A percentile compares a stretch with the other conserved stretches of the same genome.
phyloP scores from a whole-genome alignment of 2,888 invertebrate species.

The Noctua janthe region DNA sequence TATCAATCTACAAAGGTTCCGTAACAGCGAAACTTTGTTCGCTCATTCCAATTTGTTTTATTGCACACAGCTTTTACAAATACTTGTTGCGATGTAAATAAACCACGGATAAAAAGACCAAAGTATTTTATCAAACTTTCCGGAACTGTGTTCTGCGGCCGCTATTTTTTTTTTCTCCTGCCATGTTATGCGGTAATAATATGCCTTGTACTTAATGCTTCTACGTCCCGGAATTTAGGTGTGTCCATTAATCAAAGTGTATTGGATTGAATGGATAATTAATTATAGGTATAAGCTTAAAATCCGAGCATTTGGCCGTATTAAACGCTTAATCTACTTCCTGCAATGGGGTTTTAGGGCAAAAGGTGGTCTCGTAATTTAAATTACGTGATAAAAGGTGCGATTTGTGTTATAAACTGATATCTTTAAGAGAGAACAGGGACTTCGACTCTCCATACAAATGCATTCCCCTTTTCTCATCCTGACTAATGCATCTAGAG shows the following conservation, averaged over 20 bases:
- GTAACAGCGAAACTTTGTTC: slow-evolving; percentile 49
- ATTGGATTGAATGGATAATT: slow-evolving; percentile 58
- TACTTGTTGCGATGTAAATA: slow-evolving; percentile 47
- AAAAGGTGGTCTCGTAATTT: slow-evolving; percentile 33
- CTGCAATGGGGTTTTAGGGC: slow-evolving; percentile 46
- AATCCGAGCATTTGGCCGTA: slow-evolving; percentile 31
- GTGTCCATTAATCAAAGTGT: slow-evolving; percentile 64
- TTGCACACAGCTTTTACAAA: slow-evolving; percentile 51
- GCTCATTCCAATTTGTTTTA: slow-evolving; percentile 54
- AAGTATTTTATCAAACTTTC: slow-evolving; percentile 33
- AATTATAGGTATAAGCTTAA: slow-evolving; percentile 52
- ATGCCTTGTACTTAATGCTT: slow-evolving; percentile 47
- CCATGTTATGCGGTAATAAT: slow-evolving; percentile 40
- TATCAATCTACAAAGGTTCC: slow-evolving; percentile 49
- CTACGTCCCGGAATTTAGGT: slow-evolving; percentile 51
- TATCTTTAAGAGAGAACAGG: background rate
- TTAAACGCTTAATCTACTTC: slow-evolving; percentile 52
- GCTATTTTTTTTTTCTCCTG: slow-evolving; percentile 38
- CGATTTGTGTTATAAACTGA: slow-evolving; percentile 11
- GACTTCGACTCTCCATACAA: no score
- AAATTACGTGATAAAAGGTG: slow-evolving; percentile 37
- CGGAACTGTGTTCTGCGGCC: slow-evolving; percentile 13
- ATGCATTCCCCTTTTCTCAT: no score
- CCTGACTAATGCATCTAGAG: no score
- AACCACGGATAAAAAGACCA: slow-evolving; percentile 30